These are phyloP conservation scores for Hydractinia symbiolongicarpus DNA, from an alignment of 30 jellyfish, hydroid and myxozoan genomes.

Conservation along the genomic window DNA sequence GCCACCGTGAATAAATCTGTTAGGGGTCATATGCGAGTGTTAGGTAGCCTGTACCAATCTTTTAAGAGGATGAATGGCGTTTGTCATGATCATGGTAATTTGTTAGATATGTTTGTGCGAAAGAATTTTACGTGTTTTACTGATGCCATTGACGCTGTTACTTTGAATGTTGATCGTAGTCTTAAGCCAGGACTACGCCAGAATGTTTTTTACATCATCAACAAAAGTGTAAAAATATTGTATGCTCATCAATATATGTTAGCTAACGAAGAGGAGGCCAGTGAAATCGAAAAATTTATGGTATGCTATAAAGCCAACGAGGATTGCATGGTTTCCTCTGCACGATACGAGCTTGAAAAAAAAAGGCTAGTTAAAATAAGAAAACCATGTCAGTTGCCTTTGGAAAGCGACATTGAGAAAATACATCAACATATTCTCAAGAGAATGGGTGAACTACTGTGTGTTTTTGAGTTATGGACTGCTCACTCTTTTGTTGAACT, in stretches of 20 bases:
- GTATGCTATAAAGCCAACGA: constrained; percentile 4
- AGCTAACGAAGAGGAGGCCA: neutral
- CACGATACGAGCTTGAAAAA: constrained; percentile 10
- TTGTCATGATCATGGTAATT: neutral
- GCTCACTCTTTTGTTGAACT: too few relatives aligned
- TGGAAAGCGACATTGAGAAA: constrained; percentile 9
- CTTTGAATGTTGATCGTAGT: constrained; percentile 8
- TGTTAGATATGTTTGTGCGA: constrained; percentile 5
- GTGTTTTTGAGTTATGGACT: too few relatives aligned
- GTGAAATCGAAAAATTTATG: constrained; percentile 5
- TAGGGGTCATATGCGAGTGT: constrained; percentile 1
- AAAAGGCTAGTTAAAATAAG: neutral
- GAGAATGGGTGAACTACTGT: neutral
- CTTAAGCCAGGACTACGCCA: constrained; percentile 1
- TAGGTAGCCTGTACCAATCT: constrained; percentile 12
- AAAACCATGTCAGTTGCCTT: constrained; percentile 9
- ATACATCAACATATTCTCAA: constrained; percentile 6
- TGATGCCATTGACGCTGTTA: neutral
- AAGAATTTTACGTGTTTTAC: neutral
- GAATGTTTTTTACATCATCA: neutral
- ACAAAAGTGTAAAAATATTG: neutral
- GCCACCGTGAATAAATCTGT: constrained; percentile 3
- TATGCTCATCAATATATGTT: neutral
- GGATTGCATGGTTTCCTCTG: neutral
- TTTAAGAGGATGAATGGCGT: constrained; percentile 4